phyloP scores from a whole-genome alignment of 2,113 vertebrate genomes.

The Antigone vipio region DNA sequence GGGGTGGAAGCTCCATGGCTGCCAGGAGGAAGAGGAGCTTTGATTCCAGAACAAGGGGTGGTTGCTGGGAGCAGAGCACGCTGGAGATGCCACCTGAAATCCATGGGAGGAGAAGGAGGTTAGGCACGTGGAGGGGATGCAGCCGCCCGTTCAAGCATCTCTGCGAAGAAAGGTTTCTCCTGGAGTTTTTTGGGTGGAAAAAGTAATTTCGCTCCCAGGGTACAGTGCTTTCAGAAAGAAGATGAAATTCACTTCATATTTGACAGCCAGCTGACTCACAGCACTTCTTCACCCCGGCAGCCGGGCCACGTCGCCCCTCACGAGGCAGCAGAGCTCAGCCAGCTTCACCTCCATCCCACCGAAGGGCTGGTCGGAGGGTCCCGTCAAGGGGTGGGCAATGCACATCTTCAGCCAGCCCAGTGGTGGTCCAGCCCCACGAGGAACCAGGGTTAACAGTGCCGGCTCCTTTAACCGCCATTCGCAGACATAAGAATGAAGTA shows the following conservation, averaged over 20 bases:
- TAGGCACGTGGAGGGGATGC: neutral
- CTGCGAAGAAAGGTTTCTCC: neutral
- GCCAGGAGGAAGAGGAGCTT: neutral
- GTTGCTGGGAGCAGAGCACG: neutral
- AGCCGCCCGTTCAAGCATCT: neutral
- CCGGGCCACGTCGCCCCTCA: neutral
- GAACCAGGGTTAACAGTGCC: neutral
- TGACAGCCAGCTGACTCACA: neutral
- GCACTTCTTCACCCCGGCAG: neutral
- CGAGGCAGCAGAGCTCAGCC: neutral
- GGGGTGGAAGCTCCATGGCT: neutral
- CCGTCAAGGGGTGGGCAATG: fast-evolving
- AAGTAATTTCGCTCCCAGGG: neutral
- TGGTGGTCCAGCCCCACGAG: neutral
- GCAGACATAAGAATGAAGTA: neutral
- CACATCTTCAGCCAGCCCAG: neutral
- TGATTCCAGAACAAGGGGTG: neutral
- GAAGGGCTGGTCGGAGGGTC: neutral
- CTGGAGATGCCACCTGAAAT: neutral
- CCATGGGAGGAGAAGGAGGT: neutral
- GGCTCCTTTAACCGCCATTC: neutral
- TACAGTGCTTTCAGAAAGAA: neutral
- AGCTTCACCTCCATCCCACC: too few relatives aligned
- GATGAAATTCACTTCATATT: neutral
- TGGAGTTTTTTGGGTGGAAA: neutral